Evolutionary conservation across 2,888 invertebrate species (phyloP).

Genomic region (Ichneumoninae sp.): DNA sequence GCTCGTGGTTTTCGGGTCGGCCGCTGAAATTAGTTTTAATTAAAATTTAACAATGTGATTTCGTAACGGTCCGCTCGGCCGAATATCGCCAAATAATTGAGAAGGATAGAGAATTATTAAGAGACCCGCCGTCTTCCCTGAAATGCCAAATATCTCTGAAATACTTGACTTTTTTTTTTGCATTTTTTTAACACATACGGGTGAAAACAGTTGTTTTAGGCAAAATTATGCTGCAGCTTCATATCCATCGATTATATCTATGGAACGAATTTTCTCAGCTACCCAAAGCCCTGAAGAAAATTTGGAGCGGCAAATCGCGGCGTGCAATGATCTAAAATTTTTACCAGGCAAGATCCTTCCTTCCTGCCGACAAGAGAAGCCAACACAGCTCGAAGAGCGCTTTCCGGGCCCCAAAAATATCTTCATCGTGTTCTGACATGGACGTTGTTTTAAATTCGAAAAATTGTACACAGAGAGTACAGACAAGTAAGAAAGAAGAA

Average conservation of each 20-base stretch:
- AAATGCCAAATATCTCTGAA: not conserved
- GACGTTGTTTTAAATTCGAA: not conserved
- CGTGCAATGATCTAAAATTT: not conserved
- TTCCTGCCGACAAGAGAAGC: not conserved
- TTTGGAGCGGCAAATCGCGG: not conserved
- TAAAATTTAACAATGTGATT: conserved; percentile 74
- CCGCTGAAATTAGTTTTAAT: conserved; percentile 74
- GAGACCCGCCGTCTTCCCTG: not conserved
- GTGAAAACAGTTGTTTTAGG: not conserved
- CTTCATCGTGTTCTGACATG: not conserved
- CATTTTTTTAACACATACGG: not conserved
- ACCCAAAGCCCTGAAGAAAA: too few relatives aligned
- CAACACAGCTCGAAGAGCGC: not conserved
- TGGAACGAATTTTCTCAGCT: too few relatives aligned
- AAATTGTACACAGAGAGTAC: not conserved
- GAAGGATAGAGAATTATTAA: conserved; percentile 5
- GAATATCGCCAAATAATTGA: conserved; percentile 15
- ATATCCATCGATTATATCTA: not conserved
- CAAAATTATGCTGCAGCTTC: not conserved
- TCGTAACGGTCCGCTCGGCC: conserved; percentile 41
- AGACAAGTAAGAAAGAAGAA: not conserved
- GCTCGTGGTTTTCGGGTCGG: conserved; percentile 66
- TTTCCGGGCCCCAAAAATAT: not conserved
- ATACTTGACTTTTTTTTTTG: not conserved
- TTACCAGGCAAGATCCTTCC: not conserved